Evolutionary conservation across 2,797 vertebrate genomes (phyloP), one percentile per base, ranked within the genome.

Genomic region (Echiichthys vipera): DNA sequence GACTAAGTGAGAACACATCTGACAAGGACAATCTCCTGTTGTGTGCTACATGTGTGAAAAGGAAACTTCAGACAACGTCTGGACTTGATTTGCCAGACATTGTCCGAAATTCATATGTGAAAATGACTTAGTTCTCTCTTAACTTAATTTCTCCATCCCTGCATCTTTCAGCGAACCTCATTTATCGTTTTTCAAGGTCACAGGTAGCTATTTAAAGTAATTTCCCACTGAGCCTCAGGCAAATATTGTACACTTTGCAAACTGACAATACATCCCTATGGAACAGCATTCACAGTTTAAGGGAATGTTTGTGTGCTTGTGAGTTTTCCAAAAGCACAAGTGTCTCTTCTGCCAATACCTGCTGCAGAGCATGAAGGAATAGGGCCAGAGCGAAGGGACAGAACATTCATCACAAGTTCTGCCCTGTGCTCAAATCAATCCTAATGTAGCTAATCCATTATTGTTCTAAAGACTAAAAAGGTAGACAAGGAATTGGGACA

Each of bases 131-230:
- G 6, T 18, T 66, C 24, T 50, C 32, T 49, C 39, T 29, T 0
- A 0, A 12, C 11, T 81, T 64, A 27, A 68, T 72, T 58, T 59
- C 42, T 61, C 45, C 46, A 61, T 49, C 3, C 13, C n/a, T 39
- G 15, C 46, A 3, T 56, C 58, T 58, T 47, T 36, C 30, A 68
- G 30, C 46, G 25, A 42, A 62, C 69, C 49, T 73, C 46, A 49
- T 84, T 79, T 76, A 50, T 72, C 22, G 5, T 65, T 12, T 50
- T 57, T 78, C 80, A 88, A 91, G 83, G 84, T 90, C 80, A 74
- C 61, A 65, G 65, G 34, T 69, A 78, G 51, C 47, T 36, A 57
- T 83, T 76, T 65, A 42, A 78, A 74, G 29, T 45, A 63, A 58
- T 54, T 84, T 53, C 69, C 62, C 30, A 64, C 36, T 50, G 49